These are phyloP conservation scores for Prietella phreatophila DNA, from an alignment of 2,113 vertebrate species.

Conservation along the genomic window DNA sequence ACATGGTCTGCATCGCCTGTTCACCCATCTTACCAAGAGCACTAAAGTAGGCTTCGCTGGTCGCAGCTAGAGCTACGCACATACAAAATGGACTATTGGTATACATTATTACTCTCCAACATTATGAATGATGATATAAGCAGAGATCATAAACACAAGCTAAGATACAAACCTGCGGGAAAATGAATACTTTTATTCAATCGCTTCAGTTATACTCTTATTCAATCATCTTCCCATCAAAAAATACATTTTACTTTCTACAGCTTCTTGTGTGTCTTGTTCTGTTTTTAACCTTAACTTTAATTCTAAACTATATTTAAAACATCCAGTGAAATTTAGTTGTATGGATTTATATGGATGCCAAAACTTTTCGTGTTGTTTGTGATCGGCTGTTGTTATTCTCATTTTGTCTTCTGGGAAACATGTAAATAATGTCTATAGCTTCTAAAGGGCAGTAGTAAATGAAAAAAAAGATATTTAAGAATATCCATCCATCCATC, in stretches of 20 bases:
- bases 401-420: background rate
- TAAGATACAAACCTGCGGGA: background rate
- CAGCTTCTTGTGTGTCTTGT: background rate
- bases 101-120: background rate
- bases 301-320: background rate
- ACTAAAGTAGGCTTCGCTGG: slow-evolving; percentile 86
- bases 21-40: slow-evolving; percentile 87
- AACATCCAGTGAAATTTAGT: background rate
- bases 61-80: slow-evolving; percentile 77
- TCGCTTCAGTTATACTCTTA: background rate
- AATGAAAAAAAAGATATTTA: too few relatives aligned
- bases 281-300: background rate
- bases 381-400: background rate
- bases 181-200: background rate
- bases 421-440: too few relatives aligned
- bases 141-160: background rate
- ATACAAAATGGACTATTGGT: background rate
- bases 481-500: too few relatives aligned
- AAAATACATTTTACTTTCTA: background rate
- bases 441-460: too few relatives aligned
- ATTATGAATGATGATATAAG: background rate
- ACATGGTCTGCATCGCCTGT: slow-evolving; percentile 79
- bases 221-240: background rate
- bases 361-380: background rate
- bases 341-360: background rate